These are phyloP conservation scores for Heteronetta atricapilla DNA, from an alignment of 2,113 vertebrate genomes.

Conservation along the genomic window DNA sequence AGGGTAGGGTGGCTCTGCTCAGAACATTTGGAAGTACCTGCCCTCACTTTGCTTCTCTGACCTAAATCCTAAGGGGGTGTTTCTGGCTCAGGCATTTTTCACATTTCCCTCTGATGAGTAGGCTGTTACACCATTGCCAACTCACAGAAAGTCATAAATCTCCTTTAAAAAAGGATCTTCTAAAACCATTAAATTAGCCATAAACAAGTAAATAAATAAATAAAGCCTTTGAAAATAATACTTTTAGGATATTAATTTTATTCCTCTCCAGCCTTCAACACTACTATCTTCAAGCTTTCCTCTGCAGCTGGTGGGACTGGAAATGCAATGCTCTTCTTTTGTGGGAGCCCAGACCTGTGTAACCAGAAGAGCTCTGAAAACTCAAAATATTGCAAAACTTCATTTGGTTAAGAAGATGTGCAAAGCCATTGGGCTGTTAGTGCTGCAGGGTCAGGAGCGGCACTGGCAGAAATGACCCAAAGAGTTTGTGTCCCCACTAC, in stretches of 20 bases:
- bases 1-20: neutral
- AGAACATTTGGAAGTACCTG: neutral
- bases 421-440: accelerated
- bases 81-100: neutral
- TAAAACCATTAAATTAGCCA: neutral
- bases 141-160: neutral
- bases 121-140: neutral
- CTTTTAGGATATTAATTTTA: neutral
- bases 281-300: neutral
- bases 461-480: accelerated
- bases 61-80: neutral
- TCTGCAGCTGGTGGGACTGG: neutral
- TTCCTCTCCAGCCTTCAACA: neutral
- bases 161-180: neutral
- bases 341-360: accelerated
- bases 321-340: accelerated
- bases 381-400: neutral
- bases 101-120: neutral
- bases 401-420: neutral
- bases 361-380: neutral
- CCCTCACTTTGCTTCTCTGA: neutral
- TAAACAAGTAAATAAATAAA: accelerated
- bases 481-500: accelerated
- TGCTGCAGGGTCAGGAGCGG: accelerated
- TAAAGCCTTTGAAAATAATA: neutral